Evolutionary conservation across 2,888 invertebrate genomes (phyloP).

Genomic region (Hylaea fasciaria): DNA sequence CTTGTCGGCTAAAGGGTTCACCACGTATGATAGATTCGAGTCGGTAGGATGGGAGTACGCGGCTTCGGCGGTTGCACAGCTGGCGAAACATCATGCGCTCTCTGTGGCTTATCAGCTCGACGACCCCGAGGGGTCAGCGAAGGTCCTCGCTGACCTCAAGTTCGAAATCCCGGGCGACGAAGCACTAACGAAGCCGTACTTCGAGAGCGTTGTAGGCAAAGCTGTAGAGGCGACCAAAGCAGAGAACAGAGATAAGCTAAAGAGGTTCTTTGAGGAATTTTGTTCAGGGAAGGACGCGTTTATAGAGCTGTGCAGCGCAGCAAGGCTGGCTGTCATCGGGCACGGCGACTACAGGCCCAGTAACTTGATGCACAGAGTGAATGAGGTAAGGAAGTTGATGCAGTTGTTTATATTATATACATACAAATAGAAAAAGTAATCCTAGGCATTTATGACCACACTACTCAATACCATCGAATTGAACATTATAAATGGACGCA

Average conservation of each 20-base stretch:
- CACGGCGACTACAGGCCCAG: slow-evolving; percentile 55
- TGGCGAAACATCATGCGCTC: slow-evolving; percentile 73
- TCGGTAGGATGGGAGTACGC: slow-evolving; percentile 66
- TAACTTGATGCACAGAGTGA: slow-evolving; percentile 48
- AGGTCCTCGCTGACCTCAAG: slow-evolving; percentile 41
- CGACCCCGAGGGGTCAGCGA: slow-evolving; percentile 58
- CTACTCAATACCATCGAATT: no score
- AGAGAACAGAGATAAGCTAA: slow-evolving; percentile 46
- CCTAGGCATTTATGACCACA: no score
- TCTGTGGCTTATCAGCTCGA: slow-evolving; percentile 56
- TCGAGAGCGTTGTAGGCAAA: slow-evolving; percentile 1
- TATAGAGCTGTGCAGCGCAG: slow-evolving; percentile 35
- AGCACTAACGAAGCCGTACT: slow-evolving; percentile 12
- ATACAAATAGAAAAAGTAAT: no score
- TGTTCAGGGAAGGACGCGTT: slow-evolving; percentile 13
- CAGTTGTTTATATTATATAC: no score
- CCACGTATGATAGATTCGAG: slow-evolving; percentile 55
- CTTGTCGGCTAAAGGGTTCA: slow-evolving; percentile 56
- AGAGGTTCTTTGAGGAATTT: slow-evolving; percentile 39
- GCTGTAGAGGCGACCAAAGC: slow-evolving; percentile 42
- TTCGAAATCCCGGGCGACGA: slow-evolving; percentile 29
- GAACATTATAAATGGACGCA: no score
- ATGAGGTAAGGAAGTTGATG: slow-evolving; percentile 38
- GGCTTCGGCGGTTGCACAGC: slow-evolving; percentile 50
- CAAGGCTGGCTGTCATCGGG: slow-evolving; percentile 42